A percentile compares a stretch with the other conserved stretches of the same genome.
Conservation (phyloP, 2,113 vertebrate species). For the Passerina amoena region DNA sequence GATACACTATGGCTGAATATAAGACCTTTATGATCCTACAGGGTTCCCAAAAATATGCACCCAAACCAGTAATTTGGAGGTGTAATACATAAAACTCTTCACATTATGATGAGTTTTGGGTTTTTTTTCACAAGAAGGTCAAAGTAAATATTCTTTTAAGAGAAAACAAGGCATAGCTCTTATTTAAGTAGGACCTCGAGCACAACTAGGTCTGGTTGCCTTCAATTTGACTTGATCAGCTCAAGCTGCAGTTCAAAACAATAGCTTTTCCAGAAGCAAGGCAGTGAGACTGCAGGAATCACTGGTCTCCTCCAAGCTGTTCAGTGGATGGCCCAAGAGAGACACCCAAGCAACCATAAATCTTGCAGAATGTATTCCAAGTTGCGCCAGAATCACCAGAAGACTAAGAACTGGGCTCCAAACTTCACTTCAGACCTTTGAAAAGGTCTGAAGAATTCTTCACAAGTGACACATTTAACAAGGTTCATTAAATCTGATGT, state of each 20-base stretch:
- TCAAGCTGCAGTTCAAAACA: neutral
- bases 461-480: neutral
- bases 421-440: neutral
- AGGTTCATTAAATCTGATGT: rapidly evolving
- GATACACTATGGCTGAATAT: neutral
- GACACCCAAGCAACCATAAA: neutral
- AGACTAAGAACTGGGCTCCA: neutral
- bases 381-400: neutral
- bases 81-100: neutral
- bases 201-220: neutral
- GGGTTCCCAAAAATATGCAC: neutral
- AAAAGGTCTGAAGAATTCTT: neutral
- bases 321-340: neutral
- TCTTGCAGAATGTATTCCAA: neutral
- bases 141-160: neutral
- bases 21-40: neutral
- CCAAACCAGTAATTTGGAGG: neutral
- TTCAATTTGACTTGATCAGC: neutral
- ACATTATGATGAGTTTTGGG: neutral
- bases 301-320: neutral
- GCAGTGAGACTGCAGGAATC: neutral
- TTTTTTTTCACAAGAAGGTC: neutral
- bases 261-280: neutral
- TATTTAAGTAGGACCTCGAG: neutral
- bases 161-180: neutral